Percentiles rank a stretch among this genome's conserved stretches.
Conservation (phyloP, 1,140 invertebrate species). For the Rhopalosiphum padi region DNA sequence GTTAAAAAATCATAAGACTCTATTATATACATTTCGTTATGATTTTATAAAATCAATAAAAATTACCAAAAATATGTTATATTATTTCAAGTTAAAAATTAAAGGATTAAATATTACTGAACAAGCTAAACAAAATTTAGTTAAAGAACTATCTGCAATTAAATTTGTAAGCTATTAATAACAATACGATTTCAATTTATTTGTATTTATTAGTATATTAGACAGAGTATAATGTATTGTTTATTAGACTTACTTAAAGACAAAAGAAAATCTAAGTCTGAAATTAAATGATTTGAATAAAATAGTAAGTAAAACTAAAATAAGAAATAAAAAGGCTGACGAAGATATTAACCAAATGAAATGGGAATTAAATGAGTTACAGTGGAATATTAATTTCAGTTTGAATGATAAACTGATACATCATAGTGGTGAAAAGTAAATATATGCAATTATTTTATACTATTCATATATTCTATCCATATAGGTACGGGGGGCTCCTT, state of each 20-base stretch:
- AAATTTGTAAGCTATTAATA: background rate
- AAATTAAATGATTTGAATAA: background rate
- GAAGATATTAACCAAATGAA: slow-evolving; percentile 20
- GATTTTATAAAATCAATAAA: slow-evolving; percentile 37
- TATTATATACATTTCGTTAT: slow-evolving; percentile 27
- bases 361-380: background rate
- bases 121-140: slow-evolving; percentile 29
- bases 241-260: background rate
- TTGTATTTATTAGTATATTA: no score
- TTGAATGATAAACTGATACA: background rate
- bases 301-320: background rate
- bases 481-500: no score
- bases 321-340: background rate
- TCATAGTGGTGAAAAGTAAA: no score
- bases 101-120: slow-evolving; percentile 42
- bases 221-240: background rate
- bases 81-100: background rate
- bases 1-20: slow-evolving; percentile 15
- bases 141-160: slow-evolving; percentile 12
- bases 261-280: background rate
- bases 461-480: no score
- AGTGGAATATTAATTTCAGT: slow-evolving; percentile 1
- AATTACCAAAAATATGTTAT: slow-evolving; percentile 25
- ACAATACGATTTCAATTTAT: no score
- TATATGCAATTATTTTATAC: no score